A percentile compares a stretch with the other conserved stretches of the same genome.
phyloP scores from a whole-genome alignment of 2,113 vertebrate genomes.

The Gymnobelideus leadbeateri region DNA sequence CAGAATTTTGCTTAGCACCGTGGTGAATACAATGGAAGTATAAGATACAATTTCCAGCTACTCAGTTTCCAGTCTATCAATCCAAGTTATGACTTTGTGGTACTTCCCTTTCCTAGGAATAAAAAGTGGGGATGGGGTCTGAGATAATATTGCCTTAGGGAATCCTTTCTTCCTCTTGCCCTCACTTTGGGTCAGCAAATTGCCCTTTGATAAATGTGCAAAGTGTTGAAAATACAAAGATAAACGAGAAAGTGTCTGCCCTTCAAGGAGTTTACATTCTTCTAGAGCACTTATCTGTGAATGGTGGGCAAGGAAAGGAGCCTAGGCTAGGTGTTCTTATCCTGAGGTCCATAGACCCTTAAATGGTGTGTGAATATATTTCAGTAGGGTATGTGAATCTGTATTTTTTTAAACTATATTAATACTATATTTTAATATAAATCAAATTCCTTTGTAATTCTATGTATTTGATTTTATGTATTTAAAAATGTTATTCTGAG shows the following conservation, averaged over 20 bases:
- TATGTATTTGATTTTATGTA: background rate
- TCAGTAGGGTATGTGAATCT: background rate
- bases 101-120: background rate
- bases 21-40: background rate
- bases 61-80: background rate
- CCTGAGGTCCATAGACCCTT: no score
- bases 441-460: background rate
- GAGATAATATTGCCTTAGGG: background rate
- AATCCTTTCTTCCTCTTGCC: background rate
- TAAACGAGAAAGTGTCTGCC: background rate
- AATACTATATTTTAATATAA: background rate
- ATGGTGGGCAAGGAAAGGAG: background rate
- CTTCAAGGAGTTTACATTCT: background rate
- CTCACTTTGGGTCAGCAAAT: background rate
- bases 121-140: background rate
- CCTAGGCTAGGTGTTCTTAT: background rate
- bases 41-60: constrained; percentile 8
- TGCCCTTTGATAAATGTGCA: background rate
- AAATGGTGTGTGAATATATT: background rate
- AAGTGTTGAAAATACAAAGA: background rate
- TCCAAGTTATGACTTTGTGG: background rate
- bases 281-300: background rate
- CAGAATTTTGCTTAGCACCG: background rate
- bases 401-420: background rate
- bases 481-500: background rate